Evolutionary conservation across 2,113 vertebrate species (phyloP), one percentile per base, ranked within the genome.

Genomic region (Microcebus lehilahytsara): DNA sequence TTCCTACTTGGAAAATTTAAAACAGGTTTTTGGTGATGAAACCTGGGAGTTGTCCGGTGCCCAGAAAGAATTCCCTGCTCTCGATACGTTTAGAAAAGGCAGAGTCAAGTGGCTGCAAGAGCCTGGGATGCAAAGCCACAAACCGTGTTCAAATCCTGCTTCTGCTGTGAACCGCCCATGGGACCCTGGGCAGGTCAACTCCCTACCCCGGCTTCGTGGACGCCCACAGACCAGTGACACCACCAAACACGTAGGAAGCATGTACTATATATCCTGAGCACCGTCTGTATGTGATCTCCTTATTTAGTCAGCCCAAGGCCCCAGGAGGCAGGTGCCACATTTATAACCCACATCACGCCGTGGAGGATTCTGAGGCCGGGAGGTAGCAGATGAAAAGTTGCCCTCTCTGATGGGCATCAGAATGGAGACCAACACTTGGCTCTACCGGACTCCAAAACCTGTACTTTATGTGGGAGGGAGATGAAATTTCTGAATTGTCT

Each of bases 81-180:
- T 58, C 11, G 3, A 4, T 1, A 2, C 9, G 34, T 22, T 69
- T 32, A 6, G 2, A 56, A 56, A 67, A 64, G 46, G 37, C 4
- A 1, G 7, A 0, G 1, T 1, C 3, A 20, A 0, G 9, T 12
- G 40, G 27, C 2, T 1, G 62, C 20, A 11, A 40, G 67, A 5
- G 3, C 16, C 5, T 37, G 4, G 4, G 9, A 37, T 37, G 1
- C 13, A 16, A 23, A 49, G 32, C 30, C 30, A 3, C 3, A 1
- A 12, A 14, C 37, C 32, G 27, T 27, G 19, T 66, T 84, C 71
- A 13, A 46, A n/a, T 17, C 46, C 71, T 74, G 23, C 42, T 71
- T 34, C 49, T 19, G 22, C 27, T n/a, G 14, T 37, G 56, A 79
- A 6, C 40, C 9, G 3, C 40, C 34, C 0, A 0, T 5, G 46